Evolutionary conservation across 37 sponge, comb jelly and placozoan genomes (phyloP), one percentile per base, ranked within the genome.

Genomic region (Eunapius fragilis): DNA sequence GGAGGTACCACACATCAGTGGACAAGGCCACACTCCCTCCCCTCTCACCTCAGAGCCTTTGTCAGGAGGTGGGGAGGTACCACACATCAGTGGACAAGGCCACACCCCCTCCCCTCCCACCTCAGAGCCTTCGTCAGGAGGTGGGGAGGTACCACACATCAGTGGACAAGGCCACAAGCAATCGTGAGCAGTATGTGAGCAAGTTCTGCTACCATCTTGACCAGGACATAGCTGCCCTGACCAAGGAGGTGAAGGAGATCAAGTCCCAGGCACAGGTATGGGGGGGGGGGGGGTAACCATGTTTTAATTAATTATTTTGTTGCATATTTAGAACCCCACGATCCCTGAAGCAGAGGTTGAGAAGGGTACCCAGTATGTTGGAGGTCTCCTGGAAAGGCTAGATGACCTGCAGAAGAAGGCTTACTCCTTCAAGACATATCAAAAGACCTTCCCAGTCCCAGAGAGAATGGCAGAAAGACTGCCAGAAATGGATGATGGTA

Each of bases 391-490:
- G 25, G 72, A 72, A 0, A 94, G 58, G 38, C 88, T 96, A 81
- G 86, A 94, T 36, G 88, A 34, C 6, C 92, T 98, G 36, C 93
- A 98, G 31, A 85, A 93, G 85, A 92, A 87, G 70, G 99, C 99
- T 23, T 82, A 86, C 48, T 80, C 91, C 76, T 98, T 93, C 86
- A 95, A 91, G 76, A 70, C 85, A 14, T 91, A 98, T 82, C 99
- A 98, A 92, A 98, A 98, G 82, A 91, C 91, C 74, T 96, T 98
- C 89, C 92, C 87, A 94, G 24, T 49, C 93, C 17, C 94, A 95
- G 76, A 76, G 77, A 36, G 97, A 96, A 9, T 98, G 97, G 97
- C 95, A 91, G n/a, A 27, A 31, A 5, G 78, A 90, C 49, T 88
- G 88, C 74, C 85, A 94, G 31, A 86, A 80, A 31, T 98, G 99